Conservation (phyloP, 2,113 vertebrate species). For the Phylloscopus trochiloides region DNA sequence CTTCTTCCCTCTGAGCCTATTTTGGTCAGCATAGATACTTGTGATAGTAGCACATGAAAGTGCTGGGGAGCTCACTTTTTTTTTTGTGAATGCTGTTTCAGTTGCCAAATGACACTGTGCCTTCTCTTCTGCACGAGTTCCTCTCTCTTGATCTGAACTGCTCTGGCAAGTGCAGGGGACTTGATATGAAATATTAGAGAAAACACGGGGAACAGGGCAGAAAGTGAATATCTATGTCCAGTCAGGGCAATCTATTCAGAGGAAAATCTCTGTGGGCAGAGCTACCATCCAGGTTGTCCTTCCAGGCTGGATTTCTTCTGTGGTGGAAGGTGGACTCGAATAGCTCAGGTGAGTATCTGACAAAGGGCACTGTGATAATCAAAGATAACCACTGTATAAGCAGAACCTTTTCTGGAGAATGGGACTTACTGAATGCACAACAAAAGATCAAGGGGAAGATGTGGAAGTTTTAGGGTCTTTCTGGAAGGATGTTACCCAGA, state of each 20-base stretch:
- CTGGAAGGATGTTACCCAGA: background rate
- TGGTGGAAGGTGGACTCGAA: accelerated
- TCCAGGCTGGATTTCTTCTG: background rate
- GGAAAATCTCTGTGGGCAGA: background rate
- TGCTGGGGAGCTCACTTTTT: background rate
- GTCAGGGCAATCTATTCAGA: background rate
- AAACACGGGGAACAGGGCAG: background rate
- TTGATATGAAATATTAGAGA: background rate
- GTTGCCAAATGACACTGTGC: background rate
- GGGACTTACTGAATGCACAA: background rate
- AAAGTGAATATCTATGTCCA: background rate
- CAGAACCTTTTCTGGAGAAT: background rate
- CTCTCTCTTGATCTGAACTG: background rate
- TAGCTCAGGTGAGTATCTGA: background rate
- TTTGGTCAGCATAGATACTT: background rate
- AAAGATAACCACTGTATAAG: background rate
- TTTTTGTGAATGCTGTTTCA: background rate
- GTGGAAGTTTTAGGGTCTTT: background rate
- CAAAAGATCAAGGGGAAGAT: background rate
- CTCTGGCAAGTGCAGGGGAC: background rate
- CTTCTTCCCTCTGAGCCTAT: background rate
- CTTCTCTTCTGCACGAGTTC: background rate
- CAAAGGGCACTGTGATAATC: background rate
- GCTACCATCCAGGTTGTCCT: background rate
- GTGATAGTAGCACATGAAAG: background rate